Evolutionary conservation across 2,113 vertebrate genomes (phyloP).

Genomic region (Centropristis striata): DNA sequence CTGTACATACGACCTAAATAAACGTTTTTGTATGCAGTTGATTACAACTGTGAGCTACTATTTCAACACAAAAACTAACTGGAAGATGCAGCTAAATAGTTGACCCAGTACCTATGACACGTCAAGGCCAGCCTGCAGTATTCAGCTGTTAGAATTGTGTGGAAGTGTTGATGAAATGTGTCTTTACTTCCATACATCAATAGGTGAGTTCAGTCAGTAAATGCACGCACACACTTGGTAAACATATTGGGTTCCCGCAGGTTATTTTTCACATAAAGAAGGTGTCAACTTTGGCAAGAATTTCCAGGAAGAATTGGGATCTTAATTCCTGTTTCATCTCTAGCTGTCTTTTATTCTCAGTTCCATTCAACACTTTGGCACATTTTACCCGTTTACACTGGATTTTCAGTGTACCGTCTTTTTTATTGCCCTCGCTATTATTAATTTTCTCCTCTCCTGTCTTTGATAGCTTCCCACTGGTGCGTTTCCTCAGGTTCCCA

Average conservation of each 20-base stretch:
- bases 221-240: neutral
- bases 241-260: accelerated
- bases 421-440: constrained; percentile 9
- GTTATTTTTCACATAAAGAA: neutral
- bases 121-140: no score
- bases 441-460: constrained; percentile 16
- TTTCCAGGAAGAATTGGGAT: neutral
- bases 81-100: no score
- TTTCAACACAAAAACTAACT: no score
- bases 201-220: neutral
- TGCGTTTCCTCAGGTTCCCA: constrained; percentile 31
- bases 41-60: no score
- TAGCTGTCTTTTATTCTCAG: neutral
- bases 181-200: neutral
- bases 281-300: neutral
- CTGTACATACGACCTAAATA: no score
- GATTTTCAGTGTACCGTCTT: neutral
- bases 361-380: neutral
- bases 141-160: no score
- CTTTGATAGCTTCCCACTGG: neutral
- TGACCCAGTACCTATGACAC: no score
- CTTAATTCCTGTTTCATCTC: neutral
- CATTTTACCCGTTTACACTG: no score
- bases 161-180: neutral
- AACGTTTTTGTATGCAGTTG: no score